Evolutionary conservation across 2,797 vertebrate genomes (phyloP), one percentile per base, ranked within the genome.

Genomic region (Schizopygopsis malacanthus): DNA sequence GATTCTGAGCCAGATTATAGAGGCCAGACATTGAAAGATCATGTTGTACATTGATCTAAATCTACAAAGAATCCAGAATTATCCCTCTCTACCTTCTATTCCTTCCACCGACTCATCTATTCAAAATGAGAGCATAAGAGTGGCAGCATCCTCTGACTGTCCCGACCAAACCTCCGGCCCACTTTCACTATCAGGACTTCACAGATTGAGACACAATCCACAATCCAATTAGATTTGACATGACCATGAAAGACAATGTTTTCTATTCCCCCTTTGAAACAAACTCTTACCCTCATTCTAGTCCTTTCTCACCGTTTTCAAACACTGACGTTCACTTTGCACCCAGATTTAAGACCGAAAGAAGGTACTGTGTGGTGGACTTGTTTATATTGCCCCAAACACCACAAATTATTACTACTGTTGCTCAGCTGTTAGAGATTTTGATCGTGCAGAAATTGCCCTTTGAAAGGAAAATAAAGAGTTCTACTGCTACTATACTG

Each of bases 191-290:
- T 90, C 88, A 89, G 84, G 61, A 61, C 47, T 84, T 67, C 72
- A 82, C 88, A 89, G 86, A 89, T 79, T 86, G 86, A 85, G 87
- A 86, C 47, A 33, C 86, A 89, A 86, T 88, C 89, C 85, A 63
- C 87, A 89, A 91, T 89, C 87, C 81, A 83, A 90, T 91, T 89
- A 88, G 83, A 83, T 84, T 79, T 80, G 85, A 87, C 81, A 86
- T 52, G 78, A 70, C 54, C 86, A 83, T 91, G 87, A 90, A 88
- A 88, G 78, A 88, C 71, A 56, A 45, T n/a, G 47, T 80, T 89
- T 81, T 65, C 20, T 59, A 82, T 56, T 65, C 79, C 75, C 52
- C 20, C 56, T 70, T 52, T 33, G 16, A 77, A 77, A 69, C 37
- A 12, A 7, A 61, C 72, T 12, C 52, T 72, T 43, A 59, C n/a